Base-by-base conservation (phyloP, 2,888 invertebrate genomes). In the Scaptomyza parva region DNA sequence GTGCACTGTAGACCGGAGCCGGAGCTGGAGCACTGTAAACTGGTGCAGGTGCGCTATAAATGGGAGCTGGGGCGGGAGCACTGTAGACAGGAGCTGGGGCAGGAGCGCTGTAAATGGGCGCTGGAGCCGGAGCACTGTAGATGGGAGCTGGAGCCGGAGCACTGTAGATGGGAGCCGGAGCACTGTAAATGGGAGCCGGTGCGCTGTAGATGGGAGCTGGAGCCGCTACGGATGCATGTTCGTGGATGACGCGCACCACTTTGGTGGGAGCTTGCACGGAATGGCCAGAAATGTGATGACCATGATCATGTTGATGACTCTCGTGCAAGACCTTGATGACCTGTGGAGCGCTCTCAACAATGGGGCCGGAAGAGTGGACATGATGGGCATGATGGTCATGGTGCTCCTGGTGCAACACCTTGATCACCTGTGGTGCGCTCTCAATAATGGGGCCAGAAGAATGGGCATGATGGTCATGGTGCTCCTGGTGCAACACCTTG, bases 161-260 rank as follows among this genome's bases (percentile, higher is more conserved):
- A 1, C 22, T 30, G 20, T 74, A 78, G 0, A 58, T 28, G 5
- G 78, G 65, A 0, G 71, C 68, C 26, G 79, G 71, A 22, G 70
- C 76, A 3, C 40, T 18, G 18, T 75, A 75, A 0, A 54, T 26
- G 7, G 66, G 58, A 22, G 70, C 72, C 0, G 82, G 62, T 0
- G 70, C 76, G 2, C 40, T 18, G 18, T 75, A 75, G 0, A 54
- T 26, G 7, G 66, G 58, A 0, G 62, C 67, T 8, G 73, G 69
- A 3, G 69, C 66, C 26, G 67, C 55, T 3, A 54, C 67, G 1
- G 78, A 63, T 0, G 81, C 57, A 6, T 88, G 88, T 33, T 89
- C 89, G 24, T 89, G 89, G 43, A 89, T 89, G 11, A 89, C 85
- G 12, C 88, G 88, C 39, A 89, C 83, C 35, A 89, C 80, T 63